These are phyloP conservation scores for Rhopilema esculentum DNA, from an alignment of 30 jellyfish, hydroid and myxozoan species.

Conservation along the genomic window DNA sequence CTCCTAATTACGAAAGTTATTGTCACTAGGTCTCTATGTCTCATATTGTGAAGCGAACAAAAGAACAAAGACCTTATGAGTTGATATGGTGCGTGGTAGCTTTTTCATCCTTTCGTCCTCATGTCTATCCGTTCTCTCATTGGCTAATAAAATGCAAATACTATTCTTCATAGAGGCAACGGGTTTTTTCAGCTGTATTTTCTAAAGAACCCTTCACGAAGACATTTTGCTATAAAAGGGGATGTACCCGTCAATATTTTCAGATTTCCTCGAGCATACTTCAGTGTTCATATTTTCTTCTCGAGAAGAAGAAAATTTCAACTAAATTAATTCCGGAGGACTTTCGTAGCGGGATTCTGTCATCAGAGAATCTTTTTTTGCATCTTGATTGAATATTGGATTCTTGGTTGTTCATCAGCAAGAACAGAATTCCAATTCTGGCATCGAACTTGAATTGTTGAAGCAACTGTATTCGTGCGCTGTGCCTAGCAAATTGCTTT, in stretches of 20 bases:
- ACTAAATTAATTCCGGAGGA: neutral
- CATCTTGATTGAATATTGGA: too few relatives aligned
- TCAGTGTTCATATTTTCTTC: too few relatives aligned
- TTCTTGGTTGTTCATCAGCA: neutral
- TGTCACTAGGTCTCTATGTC: neutral
- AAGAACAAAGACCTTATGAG: conserved; percentile 55
- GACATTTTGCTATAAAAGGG: neutral
- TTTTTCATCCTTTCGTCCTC: conserved; percentile 2
- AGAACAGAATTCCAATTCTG: neutral
- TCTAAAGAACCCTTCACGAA: conserved; percentile 56
- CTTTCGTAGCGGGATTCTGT: too few relatives aligned
- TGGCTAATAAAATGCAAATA: conserved; percentile 53
- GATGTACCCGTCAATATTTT: neutral
- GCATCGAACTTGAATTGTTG: neutral
- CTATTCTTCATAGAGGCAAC: conserved; percentile 22
- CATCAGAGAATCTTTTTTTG: too few relatives aligned
- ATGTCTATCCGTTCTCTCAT: conserved; percentile 20
- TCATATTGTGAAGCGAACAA: conserved; percentile 40
- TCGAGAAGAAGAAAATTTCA: neutral
- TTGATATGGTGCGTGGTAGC: conserved; percentile 15
- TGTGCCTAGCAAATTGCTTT: too few relatives aligned
- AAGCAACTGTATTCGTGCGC: neutral
- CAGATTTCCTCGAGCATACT: neutral
- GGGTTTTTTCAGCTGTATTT: conserved; percentile 76
- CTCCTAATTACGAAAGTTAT: neutral